Evolutionary conservation across 2,113 vertebrate genomes (phyloP).

Genomic region (Clinocottus analis): DNA sequence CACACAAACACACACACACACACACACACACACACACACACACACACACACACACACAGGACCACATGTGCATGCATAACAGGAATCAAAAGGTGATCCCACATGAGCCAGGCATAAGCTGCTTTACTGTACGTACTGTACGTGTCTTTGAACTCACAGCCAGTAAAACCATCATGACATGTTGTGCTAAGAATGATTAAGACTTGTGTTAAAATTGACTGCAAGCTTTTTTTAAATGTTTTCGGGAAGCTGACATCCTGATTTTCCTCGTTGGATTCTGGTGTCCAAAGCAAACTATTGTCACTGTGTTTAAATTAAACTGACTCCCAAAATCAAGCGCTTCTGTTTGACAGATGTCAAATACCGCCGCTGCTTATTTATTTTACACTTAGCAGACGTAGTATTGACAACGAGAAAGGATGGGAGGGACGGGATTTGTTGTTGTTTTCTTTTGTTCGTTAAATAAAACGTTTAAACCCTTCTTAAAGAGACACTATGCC

Average conservation of each 20-base stretch:
- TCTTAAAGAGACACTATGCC: neutral
- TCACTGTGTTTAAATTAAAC: neutral
- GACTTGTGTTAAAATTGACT: neutral
- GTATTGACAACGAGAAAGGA: neutral
- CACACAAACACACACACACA: neutral
- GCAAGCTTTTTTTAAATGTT: neutral
- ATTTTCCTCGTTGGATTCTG: neutral
- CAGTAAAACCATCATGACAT: neutral
- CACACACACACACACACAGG: neutral
- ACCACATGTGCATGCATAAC: neutral
- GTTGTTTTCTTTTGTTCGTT: neutral
- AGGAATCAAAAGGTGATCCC: slow-evolving; percentile 29
- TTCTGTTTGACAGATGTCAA: too few relatives aligned
- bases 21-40: neutral
- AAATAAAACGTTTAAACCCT: neutral
- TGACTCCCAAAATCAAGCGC: too few relatives aligned
- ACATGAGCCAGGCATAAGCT: neutral
- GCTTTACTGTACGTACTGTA: slow-evolving; percentile 5
- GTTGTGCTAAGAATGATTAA: slow-evolving; percentile 1
- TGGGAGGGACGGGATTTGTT: neutral
- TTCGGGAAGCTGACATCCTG: neutral
- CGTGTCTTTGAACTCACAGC: neutral
- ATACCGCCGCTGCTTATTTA: neutral
- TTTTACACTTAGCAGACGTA: neutral
- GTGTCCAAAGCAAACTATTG: neutral